Evolutionary conservation across 1,140 invertebrate species (phyloP).

Genomic region (Heliconius himera): DNA sequence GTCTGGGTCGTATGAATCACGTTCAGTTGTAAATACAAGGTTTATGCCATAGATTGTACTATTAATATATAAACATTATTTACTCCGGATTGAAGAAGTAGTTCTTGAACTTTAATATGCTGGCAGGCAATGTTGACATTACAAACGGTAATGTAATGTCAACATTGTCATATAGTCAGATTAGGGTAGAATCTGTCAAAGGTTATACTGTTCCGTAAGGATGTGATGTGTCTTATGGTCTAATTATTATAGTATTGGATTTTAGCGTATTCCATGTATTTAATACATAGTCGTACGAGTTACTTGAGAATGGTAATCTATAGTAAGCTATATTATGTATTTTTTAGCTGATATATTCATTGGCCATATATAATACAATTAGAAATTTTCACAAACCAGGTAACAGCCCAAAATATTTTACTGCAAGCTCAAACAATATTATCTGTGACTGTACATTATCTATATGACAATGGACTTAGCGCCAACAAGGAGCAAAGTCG

Average conservation of each 20-base stretch:
- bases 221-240: no score
- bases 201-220: no score
- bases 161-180: not conserved
- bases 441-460: slow-evolving; percentile 14
- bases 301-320: no score
- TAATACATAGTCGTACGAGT: no score
- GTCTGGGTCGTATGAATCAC: slow-evolving; percentile 50
- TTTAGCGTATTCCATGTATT: no score
- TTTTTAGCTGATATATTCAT: no score
- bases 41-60: slow-evolving; percentile 24
- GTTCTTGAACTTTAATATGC: slow-evolving; percentile 9
- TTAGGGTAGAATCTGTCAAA: not conserved
- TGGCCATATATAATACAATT: no score
- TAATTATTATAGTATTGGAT: no score
- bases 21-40: slow-evolving; percentile 32
- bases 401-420: not conserved
- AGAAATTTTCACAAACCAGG: not conserved
- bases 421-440: not conserved
- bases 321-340: no score
- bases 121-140: not conserved
- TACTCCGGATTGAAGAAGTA: not conserved
- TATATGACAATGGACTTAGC: slow-evolving; percentile 20
- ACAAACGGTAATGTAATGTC: not conserved
- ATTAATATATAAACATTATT: slow-evolving; percentile 5
- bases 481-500: slow-evolving; percentile 22